Evolutionary conservation across 2,797 vertebrate genomes (phyloP).

Genomic region (Pseudomugil gertrudae): DNA sequence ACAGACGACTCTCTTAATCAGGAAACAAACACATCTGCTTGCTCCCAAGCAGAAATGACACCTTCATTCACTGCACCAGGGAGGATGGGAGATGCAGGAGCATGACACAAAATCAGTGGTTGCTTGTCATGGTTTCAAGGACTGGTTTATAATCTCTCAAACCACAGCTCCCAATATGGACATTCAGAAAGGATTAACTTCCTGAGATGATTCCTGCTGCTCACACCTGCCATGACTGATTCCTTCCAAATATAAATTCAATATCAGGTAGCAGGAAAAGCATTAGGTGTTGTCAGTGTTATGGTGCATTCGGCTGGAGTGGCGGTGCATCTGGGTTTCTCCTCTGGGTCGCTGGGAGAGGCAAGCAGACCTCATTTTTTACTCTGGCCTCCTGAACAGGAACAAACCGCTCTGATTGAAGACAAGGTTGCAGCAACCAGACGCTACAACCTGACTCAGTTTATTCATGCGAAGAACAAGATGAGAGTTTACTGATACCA

Average conservation of each 20-base stretch:
- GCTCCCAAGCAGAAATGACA: not conserved
- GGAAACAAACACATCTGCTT: conserved; percentile 51
- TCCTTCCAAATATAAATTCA: not conserved
- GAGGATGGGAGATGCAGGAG: not conserved
- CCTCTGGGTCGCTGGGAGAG: too few relatives aligned
- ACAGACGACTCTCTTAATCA: conserved; percentile 37
- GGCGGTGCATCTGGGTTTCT: too few relatives aligned
- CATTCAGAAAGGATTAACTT: not conserved
- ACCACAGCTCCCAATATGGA: not conserved
- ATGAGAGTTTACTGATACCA: too few relatives aligned
- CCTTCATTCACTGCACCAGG: not conserved
- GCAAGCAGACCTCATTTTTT: conserved; percentile 6
- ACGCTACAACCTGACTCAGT: not conserved
- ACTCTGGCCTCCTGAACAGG: not conserved
- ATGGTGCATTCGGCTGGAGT: too few relatives aligned
- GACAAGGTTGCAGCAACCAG: not conserved
- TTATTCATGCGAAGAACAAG: too few relatives aligned
- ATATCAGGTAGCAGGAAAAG: not conserved
- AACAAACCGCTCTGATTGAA: not conserved
- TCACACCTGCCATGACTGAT: not conserved
- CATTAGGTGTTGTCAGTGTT: not conserved
- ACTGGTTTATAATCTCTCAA: not conserved
- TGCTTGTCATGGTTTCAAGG: not conserved
- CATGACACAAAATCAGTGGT: not conserved
- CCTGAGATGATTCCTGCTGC: not conserved